Evolutionary conservation across 2,113 vertebrate genomes (phyloP), one percentile per base, ranked within the genome.

Genomic region (Probosciger aterrimus): DNA sequence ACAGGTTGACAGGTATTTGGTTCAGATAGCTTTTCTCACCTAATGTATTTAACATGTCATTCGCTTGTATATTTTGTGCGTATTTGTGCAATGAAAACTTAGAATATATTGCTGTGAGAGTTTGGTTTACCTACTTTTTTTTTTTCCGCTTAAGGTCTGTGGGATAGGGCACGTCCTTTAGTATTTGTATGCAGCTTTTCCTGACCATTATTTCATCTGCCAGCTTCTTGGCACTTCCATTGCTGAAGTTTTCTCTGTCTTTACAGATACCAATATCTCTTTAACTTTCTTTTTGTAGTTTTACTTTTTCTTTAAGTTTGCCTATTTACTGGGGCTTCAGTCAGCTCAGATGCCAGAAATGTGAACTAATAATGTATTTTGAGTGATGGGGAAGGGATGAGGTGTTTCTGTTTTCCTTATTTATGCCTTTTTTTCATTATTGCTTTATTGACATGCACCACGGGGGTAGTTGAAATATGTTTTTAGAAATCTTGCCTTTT

Each of bases 171-270:
- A 68, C 0, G 3, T 91, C 50, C 59, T 50, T 83, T 78, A 86
- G n/a, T 64, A 60, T 65, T 87, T 81, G 18, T 91, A 65, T 41
- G 15, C 49, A 95, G 57, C 67, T 79, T 92, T 82, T 90, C 41
- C 46, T 85, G 53, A 80, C 53, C 59, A 67, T 88, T 76, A 62
- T 85, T 90, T 88, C 93, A 94, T 95, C 94, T 82, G 49, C 86
- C 70, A 88, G 59, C 78, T 89, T 78, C 83, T 71, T 92, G 74
- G 63, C 75, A 44, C 67, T 85, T 95, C 64, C 68, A 62, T 81
- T 93, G 82, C 86, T 88, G 64, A 83, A 88, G n/a, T 91, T 90
- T 92, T 79, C 65, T 90, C 50, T 86, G 37, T 93, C 88, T 92
- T 83, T 65, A 37, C n/a, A 75, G 52, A 37, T 88, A n/a, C 14